Evolutionary conservation across 1,140 invertebrate genomes (phyloP).

Genomic region (Brachionus rubens): DNA sequence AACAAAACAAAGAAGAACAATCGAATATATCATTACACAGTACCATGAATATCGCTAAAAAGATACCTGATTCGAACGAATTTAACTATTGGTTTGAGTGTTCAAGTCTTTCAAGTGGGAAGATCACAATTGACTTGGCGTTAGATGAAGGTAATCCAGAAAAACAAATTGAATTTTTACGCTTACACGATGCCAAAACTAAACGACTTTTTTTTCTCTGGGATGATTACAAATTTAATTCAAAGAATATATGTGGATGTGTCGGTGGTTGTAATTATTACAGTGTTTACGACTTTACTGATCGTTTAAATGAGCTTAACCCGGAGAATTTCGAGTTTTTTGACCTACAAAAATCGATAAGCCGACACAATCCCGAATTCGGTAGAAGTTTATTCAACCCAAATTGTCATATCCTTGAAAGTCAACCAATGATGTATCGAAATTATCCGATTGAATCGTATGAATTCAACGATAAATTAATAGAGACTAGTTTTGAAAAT

Average conservation of each 20-base stretch:
- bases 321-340: constrained; percentile 50
- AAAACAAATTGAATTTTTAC: constrained; percentile 68
- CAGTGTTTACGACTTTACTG: constrained; percentile 1
- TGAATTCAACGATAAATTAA: background rate
- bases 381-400: constrained; percentile 87
- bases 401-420: constrained; percentile 81
- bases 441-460: constrained; percentile 41
- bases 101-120: constrained; percentile 80
- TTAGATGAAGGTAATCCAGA: constrained; percentile 55
- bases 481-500: background rate
- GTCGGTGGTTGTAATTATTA: constrained; percentile 76
- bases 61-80: constrained; percentile 47
- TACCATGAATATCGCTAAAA: constrained; percentile 32
- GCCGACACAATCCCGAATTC: constrained; percentile 73
- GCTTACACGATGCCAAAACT: constrained; percentile 78
- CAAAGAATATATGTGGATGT: constrained; percentile 73
- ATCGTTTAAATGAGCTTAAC: constrained; percentile 66
- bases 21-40: constrained; percentile 49
- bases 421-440: constrained; percentile 53
- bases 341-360: constrained; percentile 53
- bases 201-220: constrained; percentile 92
- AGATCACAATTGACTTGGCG: constrained; percentile 86
- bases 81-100: constrained; percentile 77
- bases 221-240: constrained; percentile 58
- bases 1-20: constrained; percentile 47